Conservation (phyloP, 1,140 invertebrate genomes). For the Bombus superbus region DNA sequence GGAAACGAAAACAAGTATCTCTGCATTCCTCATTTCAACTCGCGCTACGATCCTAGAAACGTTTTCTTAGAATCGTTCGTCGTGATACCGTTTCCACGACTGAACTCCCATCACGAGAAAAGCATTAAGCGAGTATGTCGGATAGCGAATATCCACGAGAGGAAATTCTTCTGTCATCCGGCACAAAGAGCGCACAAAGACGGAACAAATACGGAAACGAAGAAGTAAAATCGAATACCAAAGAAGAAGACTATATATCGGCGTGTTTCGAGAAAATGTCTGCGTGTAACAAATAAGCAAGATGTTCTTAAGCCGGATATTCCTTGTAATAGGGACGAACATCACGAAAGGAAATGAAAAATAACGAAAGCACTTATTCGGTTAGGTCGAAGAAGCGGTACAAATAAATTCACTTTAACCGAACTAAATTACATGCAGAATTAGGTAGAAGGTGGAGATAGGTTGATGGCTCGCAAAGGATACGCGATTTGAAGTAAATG, state of each 20-base stretch:
- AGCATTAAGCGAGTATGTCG: not conserved
- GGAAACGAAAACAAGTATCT: not conserved
- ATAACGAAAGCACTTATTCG: not conserved
- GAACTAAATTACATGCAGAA: not conserved
- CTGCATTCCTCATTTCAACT: not conserved
- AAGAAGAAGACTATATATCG: not conserved
- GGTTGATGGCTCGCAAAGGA: not conserved
- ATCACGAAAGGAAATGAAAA: not conserved
- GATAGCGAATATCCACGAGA: not conserved
- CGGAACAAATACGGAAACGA: constrained; percentile 15
- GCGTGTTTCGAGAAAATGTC: not conserved
- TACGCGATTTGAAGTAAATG: not conserved
- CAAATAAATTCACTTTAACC: not conserved
- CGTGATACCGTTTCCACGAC: not conserved
- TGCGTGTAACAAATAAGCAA: not conserved
- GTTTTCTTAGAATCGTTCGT: not conserved
- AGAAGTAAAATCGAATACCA: not conserved
- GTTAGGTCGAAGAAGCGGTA: not conserved
- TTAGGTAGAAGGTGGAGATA: not conserved
- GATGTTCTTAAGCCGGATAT: not conserved
- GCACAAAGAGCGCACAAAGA: not conserved
- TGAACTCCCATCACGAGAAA: not conserved
- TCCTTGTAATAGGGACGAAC: too few species aligned
- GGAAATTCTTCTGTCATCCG: constrained; percentile 12
- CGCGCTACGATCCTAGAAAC: not conserved